phyloP scores from a whole-genome alignment of 2,888 invertebrate genomes.

The Bellardia pandia region DNA sequence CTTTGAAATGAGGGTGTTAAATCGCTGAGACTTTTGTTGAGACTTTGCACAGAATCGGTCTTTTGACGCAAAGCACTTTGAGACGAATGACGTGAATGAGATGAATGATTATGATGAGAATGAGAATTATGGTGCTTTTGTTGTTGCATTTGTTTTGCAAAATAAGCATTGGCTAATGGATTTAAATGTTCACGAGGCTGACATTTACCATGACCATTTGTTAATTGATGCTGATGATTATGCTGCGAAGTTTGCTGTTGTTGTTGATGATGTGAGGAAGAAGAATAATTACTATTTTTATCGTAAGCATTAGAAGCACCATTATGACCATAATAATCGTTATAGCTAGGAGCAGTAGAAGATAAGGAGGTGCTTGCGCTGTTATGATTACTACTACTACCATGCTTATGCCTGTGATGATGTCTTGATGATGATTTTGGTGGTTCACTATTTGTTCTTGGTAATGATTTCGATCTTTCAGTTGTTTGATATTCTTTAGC shows the following conservation, averaged over 20 bases:
- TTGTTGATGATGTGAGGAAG: slow-evolving; percentile 74
- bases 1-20: slow-evolving; percentile 92
- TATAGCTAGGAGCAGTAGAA: slow-evolving; percentile 68
- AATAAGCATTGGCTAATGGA: slow-evolving; percentile 81
- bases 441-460: slow-evolving; percentile 84
- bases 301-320: slow-evolving; percentile 77
- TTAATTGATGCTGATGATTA: slow-evolving; percentile 77
- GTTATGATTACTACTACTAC: slow-evolving; percentile 75
- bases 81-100: slow-evolving; percentile 78
- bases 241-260: slow-evolving; percentile 74
- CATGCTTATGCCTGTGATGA: slow-evolving; percentile 76
- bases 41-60: slow-evolving; percentile 83
- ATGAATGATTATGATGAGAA: slow-evolving; percentile 64
- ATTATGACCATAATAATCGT: slow-evolving; percentile 75
- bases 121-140: slow-evolving; percentile 73
- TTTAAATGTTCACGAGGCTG: slow-evolving; percentile 78
- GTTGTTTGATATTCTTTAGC: slow-evolving; percentile 79
- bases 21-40: slow-evolving; percentile 85
- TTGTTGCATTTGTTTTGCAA: slow-evolving; percentile 81
- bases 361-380: slow-evolving; percentile 70
- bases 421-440: slow-evolving; percentile 75
- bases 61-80: slow-evolving; percentile 81
- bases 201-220: slow-evolving; percentile 63
- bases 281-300: slow-evolving; percentile 81
- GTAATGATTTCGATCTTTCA: slow-evolving; percentile 85